These are phyloP conservation scores for Drosophila kanapiae DNA, from an alignment of 1,140 invertebrate genomes.

Conservation along the genomic window DNA sequence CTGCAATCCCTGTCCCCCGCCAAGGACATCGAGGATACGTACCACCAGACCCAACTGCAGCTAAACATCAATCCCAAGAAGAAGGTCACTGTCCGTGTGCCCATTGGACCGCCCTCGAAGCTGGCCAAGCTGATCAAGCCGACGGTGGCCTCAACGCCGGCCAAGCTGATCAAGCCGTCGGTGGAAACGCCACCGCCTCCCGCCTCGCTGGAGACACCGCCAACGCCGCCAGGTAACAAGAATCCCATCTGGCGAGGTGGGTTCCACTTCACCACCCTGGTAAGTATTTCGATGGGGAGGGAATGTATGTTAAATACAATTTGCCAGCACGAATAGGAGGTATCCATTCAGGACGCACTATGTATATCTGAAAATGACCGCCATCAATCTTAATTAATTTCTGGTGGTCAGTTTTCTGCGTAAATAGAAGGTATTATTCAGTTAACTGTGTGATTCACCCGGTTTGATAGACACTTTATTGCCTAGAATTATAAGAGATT, in stretches of 20 bases:
- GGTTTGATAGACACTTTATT: neutral
- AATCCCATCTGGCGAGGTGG: conserved; percentile 16
- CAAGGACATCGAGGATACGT: conserved; percentile 60
- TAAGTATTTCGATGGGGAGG: conserved; percentile 9
- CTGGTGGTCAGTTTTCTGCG: neutral
- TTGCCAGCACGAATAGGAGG: conserved; percentile 25
- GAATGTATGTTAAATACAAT: neutral
- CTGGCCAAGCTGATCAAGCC: conserved; percentile 58
- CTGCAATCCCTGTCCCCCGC: conserved; percentile 78
- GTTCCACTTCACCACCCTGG: conserved; percentile 40
- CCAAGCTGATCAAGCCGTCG: conserved; percentile 61
- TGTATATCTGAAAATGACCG: conserved; percentile 5
- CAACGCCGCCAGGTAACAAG: conserved; percentile 25
- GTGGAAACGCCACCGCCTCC: conserved; percentile 9
- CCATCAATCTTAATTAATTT: conserved; percentile 38
- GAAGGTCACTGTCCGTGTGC: conserved; percentile 32
- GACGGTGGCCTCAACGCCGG: conserved; percentile 55
- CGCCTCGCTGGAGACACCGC: conserved; percentile 41
- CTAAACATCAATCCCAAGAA: conserved; percentile 41
- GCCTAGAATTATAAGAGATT: neutral
- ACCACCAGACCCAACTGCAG: conserved; percentile 25
- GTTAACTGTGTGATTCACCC: neutral
- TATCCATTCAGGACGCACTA: neutral
- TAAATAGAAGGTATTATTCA: conserved; percentile 1
- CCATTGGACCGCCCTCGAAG: conserved; percentile 48